Conservation (phyloP, 2,797 vertebrate species). For the Parambassis ranga region DNA sequence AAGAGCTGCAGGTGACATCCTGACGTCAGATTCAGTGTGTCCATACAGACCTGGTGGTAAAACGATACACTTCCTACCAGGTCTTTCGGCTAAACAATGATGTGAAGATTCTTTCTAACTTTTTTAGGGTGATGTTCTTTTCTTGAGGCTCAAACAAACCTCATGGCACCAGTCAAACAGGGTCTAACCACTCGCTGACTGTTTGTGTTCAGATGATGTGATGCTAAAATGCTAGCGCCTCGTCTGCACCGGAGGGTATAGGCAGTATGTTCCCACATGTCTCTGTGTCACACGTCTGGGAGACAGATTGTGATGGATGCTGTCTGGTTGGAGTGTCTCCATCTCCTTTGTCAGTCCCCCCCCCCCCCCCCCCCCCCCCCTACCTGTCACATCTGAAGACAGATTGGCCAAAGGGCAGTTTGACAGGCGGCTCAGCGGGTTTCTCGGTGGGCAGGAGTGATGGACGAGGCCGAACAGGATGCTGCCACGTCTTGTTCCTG, state of each 20-base stretch:
- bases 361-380: no score
- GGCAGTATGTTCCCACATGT: neutral
- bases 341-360: constrained; percentile 68
- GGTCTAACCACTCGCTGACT: no score
- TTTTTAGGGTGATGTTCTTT: no score
- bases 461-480: constrained; percentile 82
- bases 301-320: constrained; percentile 76
- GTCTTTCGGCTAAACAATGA: no score
- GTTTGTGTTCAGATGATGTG: neutral
- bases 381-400: constrained; percentile 71
- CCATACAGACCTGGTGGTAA: no score
- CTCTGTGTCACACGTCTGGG: constrained; percentile 14
- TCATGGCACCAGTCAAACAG: no score
- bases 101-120: no score
- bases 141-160: no score
- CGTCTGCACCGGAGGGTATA: neutral
- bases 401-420: constrained; percentile 55
- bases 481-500: constrained; percentile 61
- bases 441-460: constrained; percentile 69
- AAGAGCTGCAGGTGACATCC: no score
- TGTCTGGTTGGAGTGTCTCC: constrained; percentile 72
- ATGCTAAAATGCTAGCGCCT: constrained; percentile 1
- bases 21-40: no score
- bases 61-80: no score
- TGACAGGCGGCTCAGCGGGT: constrained; percentile 68